Evolutionary conservation across 2,113 vertebrate genomes (phyloP), one percentile per base, ranked within the genome.

Genomic region (Semnopithecus entellus): DNA sequence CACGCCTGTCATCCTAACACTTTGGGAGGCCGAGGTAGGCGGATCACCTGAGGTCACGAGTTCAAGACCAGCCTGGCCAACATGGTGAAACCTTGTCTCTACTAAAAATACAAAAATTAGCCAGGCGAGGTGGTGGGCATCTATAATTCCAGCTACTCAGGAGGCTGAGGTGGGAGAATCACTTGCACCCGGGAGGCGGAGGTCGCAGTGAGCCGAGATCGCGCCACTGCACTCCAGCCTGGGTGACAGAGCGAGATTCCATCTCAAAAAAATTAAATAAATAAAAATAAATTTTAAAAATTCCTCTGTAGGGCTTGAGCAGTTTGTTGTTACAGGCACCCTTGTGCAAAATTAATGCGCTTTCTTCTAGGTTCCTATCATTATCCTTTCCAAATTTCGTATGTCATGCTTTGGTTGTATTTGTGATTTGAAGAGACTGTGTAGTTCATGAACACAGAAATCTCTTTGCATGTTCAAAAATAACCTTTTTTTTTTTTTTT

Each of bases 101-200:
- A 55, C 52, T 55, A 55, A 55, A 52, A 55, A 55, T 55, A 55
- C 17, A 55, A 55, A 55, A 55, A 55, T 6, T 55, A 55, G 52
- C 52, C 17, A 18, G 52, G 52, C 0, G 5, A 18, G 52, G 17
- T 18, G 52, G 52, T 18, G 1, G 17, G 52, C 5, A 0, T 18
- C 52, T 55, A 18, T 55, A 18, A 55, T 18, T 18, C 17, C 52
- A 55, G 52, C 52, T 55, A 55, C 17, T 55, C 52, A 6, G 52
- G 17, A 18, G 52, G 52, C 52, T 55, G 52, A 55, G 52, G 52
- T 18, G 5, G 52, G 5, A 52, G 52, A 52, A 18, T 52, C 16
- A 17, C 52, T 52, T 52, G 1, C 14, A 52, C 52, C 5, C 0
- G 1, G 5, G 52, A 52, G 52, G 52, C 17, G 0, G 52, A 6